Conservation (phyloP, 2,113 vertebrate species). For the Nibea albiflora region DNA sequence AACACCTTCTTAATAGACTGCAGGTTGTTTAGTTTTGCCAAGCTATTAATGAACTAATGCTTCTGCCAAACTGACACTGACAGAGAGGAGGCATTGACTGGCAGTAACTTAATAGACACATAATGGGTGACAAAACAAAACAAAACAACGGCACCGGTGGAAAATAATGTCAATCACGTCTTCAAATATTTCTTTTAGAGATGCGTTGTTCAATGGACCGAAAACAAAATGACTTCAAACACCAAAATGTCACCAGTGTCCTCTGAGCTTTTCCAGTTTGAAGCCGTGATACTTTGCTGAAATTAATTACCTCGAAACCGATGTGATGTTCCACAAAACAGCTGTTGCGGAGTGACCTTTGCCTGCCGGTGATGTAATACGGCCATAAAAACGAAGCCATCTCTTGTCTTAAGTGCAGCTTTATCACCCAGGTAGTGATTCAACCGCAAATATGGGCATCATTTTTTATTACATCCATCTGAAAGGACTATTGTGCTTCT, state of each 20-base stretch:
- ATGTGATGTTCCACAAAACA: slow-evolving; percentile 56
- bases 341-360: slow-evolving; percentile 57
- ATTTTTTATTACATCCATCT: slow-evolving; percentile 30
- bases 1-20: not conserved
- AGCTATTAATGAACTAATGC: not conserved
- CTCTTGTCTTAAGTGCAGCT: slow-evolving; percentile 49
- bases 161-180: slow-evolving; percentile 7
- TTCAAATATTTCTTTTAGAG: slow-evolving; percentile 16
- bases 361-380: slow-evolving; percentile 42
- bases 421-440: slow-evolving; percentile 35
- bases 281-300: slow-evolving; percentile 36
- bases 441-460: slow-evolving; percentile 23
- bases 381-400: slow-evolving; percentile 42
- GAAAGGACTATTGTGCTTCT: slow-evolving; percentile 3
- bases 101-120: slow-evolving; percentile 1
- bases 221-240: slow-evolving; percentile 34
- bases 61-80: not conserved
- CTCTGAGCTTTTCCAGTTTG: slow-evolving; percentile 24
- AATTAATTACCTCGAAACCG: slow-evolving; percentile 54
- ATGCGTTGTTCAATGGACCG: slow-evolving; percentile 23
- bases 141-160: not conserved
- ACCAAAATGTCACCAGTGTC: slow-evolving; percentile 47
- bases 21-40: slow-evolving; percentile 3
- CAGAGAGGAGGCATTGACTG: too few relatives aligned
- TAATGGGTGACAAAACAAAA: slow-evolving; percentile 1